These are phyloP conservation scores for Fissipunctia ypsillon DNA, from an alignment of 2,888 invertebrate genomes.

Conservation along the genomic window DNA sequence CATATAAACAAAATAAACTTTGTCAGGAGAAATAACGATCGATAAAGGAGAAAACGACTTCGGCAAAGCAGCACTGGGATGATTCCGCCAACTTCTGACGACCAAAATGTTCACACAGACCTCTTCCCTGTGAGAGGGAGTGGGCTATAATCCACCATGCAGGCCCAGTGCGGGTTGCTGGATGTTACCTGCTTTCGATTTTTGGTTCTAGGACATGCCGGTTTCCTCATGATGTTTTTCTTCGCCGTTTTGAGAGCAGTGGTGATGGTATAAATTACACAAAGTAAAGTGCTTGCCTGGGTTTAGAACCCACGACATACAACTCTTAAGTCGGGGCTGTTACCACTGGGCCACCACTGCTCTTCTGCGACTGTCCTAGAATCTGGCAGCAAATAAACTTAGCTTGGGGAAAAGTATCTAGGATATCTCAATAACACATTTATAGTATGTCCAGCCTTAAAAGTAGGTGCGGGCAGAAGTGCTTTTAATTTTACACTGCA, in stretches of 20 bases:
- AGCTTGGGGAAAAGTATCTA: neutral
- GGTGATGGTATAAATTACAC: neutral
- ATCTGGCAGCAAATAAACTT: neutral
- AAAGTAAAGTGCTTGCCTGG: neutral
- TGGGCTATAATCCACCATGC: too few species aligned
- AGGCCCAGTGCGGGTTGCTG: neutral
- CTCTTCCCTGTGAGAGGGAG: neutral
- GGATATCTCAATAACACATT: slow-evolving; percentile 14
- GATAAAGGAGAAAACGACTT: too few species aligned
- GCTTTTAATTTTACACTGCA: slow-evolving; percentile 20
- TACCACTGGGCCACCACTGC: too few species aligned
- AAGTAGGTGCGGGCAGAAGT: neutral
- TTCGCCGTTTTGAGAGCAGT: neutral
- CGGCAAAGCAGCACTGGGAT: too few species aligned
- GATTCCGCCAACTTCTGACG: too few species aligned
- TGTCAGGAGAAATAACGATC: too few species aligned
- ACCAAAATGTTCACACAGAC: neutral
- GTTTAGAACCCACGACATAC: too few species aligned
- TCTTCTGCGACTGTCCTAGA: neutral
- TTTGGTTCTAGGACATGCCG: neutral
- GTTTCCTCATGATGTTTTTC: neutral
- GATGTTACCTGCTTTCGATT: neutral
- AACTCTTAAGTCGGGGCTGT: neutral
- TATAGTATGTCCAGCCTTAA: slow-evolving; percentile 11
- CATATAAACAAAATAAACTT: too few species aligned